Percentiles rank a stretch among this genome's conserved stretches.
Conservation (phyloP, 2,888 invertebrate species). For the Drosophila mulleri region DNA sequence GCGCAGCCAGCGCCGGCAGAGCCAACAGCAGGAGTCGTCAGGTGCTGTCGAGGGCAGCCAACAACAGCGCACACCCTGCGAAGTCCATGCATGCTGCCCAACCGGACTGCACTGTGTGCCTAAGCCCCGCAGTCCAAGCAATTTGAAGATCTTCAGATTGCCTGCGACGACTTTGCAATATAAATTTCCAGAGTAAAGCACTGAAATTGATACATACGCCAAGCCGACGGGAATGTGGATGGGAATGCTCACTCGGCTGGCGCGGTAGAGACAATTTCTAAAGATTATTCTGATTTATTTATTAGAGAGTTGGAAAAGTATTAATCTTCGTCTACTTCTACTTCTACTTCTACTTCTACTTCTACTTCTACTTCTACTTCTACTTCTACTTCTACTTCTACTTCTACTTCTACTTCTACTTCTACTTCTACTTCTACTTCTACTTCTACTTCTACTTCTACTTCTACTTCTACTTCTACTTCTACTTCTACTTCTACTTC, state of each 20-base stretch:
- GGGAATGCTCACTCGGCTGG: neutral
- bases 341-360: neutral
- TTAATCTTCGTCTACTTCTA: neutral
- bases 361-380: neutral
- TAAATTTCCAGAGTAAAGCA: neutral
- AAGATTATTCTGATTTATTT: neutral
- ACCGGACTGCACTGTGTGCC: slow-evolving; percentile 21
- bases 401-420: neutral
- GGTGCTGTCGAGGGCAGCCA: slow-evolving; percentile 9
- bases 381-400: too few species aligned
- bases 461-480: neutral
- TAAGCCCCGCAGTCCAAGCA: neutral
- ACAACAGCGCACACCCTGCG: neutral
- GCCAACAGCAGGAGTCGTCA: slow-evolving; percentile 11
- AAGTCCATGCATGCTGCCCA: slow-evolving; percentile 8
- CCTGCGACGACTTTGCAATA: neutral
- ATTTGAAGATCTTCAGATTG: slow-evolving; percentile 2
- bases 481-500: neutral
- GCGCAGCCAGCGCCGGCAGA: slow-evolving; percentile 22
- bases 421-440: neutral
- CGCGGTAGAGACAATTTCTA: neutral
- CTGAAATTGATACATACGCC: neutral
- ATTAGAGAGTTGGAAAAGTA: neutral
- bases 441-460: too few species aligned
- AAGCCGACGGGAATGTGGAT: neutral